Evolutionary conservation across 2,113 vertebrate genomes (phyloP), one percentile per base, ranked within the genome.

Genomic region (Herpetotheres cachinnans): DNA sequence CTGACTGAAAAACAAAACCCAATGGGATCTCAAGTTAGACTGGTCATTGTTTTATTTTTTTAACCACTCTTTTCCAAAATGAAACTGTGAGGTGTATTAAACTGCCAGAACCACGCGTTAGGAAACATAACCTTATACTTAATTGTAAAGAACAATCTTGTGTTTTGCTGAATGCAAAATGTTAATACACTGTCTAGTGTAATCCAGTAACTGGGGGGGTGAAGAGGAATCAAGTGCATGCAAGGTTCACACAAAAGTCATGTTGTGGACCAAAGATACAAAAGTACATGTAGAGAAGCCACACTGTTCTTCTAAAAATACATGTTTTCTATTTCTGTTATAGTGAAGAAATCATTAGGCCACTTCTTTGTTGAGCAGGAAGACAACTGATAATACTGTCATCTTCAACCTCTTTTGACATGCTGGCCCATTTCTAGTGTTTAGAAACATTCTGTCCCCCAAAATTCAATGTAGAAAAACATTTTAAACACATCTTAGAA

Each of bases 161-260:
- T 36, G 67, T 71, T 24, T 46, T 80, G 54, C 15, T 13, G 32
- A 67, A 26, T 44, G 32, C 22, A 55, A 67, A 40, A 34, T 20
- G 44, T 34, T 34, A 61, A 49, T 8, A 44, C 6, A 8, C 32
- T 6, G 46, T 5, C 47, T 40, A 62, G 24, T 16, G 36, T 80
- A 44, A 80, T 5, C 27, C 74, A 56, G 5, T 44, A 67, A 36
- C 5, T 34, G 27, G 26, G 29, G 1, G 5, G 22, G 10, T n/a
- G n/a, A 13, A 29, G 7, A 22, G 15, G 38, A 65, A 38, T 42
- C 16, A 10, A 1, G 0, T 1, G 26, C 52, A 58, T 34, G 29
- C 34, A 38, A 62, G 16, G 22, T 44, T 56, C 67, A 72, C 40
- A 49, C 0, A 61, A 30, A 52, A 67, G 30, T 29, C 54, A 80